Conservation (phyloP, 1,140 invertebrate genomes). For the Scaptodrosophila lebanonensis region DNA sequence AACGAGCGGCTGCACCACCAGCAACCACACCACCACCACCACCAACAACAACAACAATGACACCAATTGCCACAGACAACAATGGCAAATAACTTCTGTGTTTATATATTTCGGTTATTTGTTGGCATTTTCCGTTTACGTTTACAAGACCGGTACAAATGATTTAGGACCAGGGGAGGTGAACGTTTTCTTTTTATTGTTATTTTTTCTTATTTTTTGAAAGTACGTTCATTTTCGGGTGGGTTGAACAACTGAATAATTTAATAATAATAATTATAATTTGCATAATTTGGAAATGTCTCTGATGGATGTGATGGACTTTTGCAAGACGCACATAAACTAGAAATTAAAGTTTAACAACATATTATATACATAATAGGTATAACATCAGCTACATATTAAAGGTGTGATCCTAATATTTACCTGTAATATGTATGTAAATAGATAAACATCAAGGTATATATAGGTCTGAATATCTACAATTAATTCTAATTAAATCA, state of each 20-base stretch:
- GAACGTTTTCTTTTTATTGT: constrained; percentile 19
- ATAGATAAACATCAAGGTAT: no score
- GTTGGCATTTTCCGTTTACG: constrained; percentile 39
- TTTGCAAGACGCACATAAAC: no score
- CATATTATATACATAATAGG: no score
- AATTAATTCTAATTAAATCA: no score
- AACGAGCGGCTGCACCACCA: constrained; percentile 24
- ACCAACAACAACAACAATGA: constrained; percentile 27
- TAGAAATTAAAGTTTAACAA: no score
- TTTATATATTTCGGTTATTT: constrained; percentile 15
- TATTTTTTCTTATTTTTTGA: constrained; percentile 36
- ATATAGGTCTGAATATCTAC: no score
- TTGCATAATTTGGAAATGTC: constrained; percentile 60
- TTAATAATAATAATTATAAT: no score
- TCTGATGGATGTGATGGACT: constrained; percentile 47
- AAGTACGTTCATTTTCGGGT: constrained; percentile 47
- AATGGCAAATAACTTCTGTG: constrained; percentile 68
- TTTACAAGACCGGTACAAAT: constrained; percentile 26
- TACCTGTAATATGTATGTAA: no score
- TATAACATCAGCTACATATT: no score
- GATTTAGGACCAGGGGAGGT: constrained; percentile 57
- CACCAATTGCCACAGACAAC: constrained; percentile 37
- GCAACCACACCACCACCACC: constrained; percentile 1
- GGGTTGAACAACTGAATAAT: constrained; percentile 29
- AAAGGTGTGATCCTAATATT: no score